These are phyloP conservation scores for Coluber constrictor DNA, from an alignment of 2,797 vertebrate genomes.

Conservation along the genomic window DNA sequence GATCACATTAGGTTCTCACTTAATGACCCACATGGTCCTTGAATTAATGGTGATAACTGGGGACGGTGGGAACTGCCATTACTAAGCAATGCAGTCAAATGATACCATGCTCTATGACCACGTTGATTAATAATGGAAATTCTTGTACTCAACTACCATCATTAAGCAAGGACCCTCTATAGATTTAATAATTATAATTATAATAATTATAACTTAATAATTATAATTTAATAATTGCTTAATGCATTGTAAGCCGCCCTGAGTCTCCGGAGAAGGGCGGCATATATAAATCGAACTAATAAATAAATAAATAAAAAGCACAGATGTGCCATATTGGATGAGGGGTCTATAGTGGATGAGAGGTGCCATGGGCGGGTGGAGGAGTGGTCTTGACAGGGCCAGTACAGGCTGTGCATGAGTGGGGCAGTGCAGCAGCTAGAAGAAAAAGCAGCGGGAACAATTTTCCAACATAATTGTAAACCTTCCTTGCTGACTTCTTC, in stretches of 20 bases:
- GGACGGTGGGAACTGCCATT: not conserved
- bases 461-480: not conserved
- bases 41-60: not conserved
- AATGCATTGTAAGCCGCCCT: too few species aligned
- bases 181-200: not conserved
- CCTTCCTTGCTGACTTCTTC: not conserved
- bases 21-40: not conserved
- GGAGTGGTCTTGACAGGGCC: not conserved
- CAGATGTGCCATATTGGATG: not conserved
- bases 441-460: not conserved
- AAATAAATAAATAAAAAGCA: not conserved
- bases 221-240: too few species aligned
- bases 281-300: too few species aligned
- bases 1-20: not conserved
- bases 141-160: not conserved
- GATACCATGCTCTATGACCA: not conserved
- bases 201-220: too few species aligned
- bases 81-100: not conserved
- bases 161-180: not conserved
- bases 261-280: too few species aligned
- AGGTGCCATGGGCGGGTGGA: not conserved
- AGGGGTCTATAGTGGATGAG: not conserved
- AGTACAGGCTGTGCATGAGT: not conserved
- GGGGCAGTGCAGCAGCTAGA: not conserved
- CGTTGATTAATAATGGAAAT: not conserved